A percentile compares a stretch with the other conserved stretches of the same genome.
These are phyloP conservation scores for Periophthalmus magnuspinnatus DNA, from an alignment of 2,797 vertebrate species.

Conservation along the genomic window DNA sequence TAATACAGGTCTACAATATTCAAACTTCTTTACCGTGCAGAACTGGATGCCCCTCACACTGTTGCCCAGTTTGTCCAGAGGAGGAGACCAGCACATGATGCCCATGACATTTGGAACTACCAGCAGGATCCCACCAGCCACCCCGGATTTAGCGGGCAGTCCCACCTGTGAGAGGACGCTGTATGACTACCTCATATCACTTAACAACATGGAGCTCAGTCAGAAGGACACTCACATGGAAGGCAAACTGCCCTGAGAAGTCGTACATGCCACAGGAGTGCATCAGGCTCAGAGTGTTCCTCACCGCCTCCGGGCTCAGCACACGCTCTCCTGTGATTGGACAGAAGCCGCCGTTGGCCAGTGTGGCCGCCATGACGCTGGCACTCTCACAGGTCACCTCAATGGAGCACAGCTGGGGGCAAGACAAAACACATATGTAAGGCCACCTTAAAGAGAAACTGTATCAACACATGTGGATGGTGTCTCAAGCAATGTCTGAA, in stretches of 20 bases:
- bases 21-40: constrained; percentile 82
- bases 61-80: constrained; percentile 94
- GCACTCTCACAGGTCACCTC: constrained; percentile 97
- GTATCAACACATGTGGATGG: not conserved
- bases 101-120: constrained; percentile 98
- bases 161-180: constrained; percentile 80
- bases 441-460: not conserved
- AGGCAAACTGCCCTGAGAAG: constrained; percentile 98
- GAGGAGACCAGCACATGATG: constrained; percentile 95
- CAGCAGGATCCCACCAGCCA: constrained; percentile 91
- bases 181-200: not conserved
- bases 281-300: constrained; percentile 96
- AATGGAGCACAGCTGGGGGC: constrained; percentile 89
- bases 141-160: constrained; percentile 94
- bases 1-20: not conserved
- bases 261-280: constrained; percentile 99
- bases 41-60: constrained; percentile 95
- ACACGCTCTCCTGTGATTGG: constrained; percentile 95
- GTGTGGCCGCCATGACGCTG: constrained; percentile 96
- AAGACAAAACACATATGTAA: not conserved
- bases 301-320: constrained; percentile 92
- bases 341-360: constrained; percentile 96
- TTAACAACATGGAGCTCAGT: not conserved
- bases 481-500: not conserved
- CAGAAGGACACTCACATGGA: constrained; percentile 84